phyloP scores from a whole-genome alignment of 2,888 invertebrate genomes.

The Pardosa pseudoannulata region DNA sequence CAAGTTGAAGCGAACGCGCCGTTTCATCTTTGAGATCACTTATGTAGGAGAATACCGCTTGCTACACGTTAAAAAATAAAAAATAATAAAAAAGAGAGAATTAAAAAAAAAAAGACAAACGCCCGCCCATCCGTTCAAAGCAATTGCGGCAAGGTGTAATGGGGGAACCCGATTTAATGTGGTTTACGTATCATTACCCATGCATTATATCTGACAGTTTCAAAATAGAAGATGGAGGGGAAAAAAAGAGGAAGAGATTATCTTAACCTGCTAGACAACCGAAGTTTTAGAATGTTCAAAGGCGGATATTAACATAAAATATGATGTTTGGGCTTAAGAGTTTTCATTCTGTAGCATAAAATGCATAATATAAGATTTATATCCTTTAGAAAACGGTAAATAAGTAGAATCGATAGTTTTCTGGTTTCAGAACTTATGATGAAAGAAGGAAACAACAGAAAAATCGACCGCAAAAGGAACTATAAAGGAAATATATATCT shows the following conservation, averaged over 20 bases:
- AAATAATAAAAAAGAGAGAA: too few species aligned
- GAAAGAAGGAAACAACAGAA: too few species aligned
- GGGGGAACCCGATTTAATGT: neutral
- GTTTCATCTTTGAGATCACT: too few species aligned
- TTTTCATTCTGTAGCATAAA: neutral
- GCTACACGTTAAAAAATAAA: too few species aligned
- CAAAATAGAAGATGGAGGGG: neutral
- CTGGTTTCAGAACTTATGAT: too few species aligned
- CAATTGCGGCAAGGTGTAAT: neutral
- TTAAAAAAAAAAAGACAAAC: neutral
- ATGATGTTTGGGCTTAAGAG: neutral
- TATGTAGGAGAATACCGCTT: too few species aligned
- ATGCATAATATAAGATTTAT: neutral
- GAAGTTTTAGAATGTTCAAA: neutral
- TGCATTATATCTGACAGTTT: conserved; percentile 1
- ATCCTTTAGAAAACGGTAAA: too few species aligned
- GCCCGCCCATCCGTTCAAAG: neutral
- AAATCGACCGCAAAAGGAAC: too few species aligned
- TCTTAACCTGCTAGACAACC: neutral
- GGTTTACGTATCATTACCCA: conserved; percentile 2
- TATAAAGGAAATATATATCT: too few species aligned
- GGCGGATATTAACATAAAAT: neutral
- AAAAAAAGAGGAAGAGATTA: neutral
- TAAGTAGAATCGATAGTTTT: too few species aligned
- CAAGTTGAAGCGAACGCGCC: too few species aligned